Evolutionary conservation across 1,140 invertebrate species (phyloP).

Genomic region (Bombus pascuorum): DNA sequence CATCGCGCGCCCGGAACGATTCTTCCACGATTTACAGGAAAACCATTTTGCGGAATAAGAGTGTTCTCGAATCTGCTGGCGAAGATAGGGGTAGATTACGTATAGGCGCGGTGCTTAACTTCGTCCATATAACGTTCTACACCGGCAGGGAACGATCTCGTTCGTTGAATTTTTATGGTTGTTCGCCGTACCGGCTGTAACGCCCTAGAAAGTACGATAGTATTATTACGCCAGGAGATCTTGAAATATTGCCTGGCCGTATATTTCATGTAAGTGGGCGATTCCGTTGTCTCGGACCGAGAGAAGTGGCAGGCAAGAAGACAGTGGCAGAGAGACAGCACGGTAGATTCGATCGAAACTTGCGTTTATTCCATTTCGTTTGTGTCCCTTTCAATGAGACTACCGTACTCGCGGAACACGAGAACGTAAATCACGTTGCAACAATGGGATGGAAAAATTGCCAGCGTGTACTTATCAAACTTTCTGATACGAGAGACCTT

Average conservation of each 20-base stretch:
- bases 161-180: constrained; percentile 71
- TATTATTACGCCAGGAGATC: constrained; percentile 65
- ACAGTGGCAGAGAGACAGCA: background rate
- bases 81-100: constrained; percentile 59
- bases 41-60: constrained; percentile 46
- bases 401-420: background rate
- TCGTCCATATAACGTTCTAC: constrained; percentile 52
- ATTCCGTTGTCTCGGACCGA: constrained; percentile 55
- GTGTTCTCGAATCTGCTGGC: constrained; percentile 51
- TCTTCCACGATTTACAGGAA: constrained; percentile 36
- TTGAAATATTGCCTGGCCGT: constrained; percentile 68
- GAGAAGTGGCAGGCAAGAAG: background rate
- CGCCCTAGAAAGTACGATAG: constrained; percentile 57
- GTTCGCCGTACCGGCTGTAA: constrained; percentile 64
- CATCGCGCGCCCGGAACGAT: background rate
- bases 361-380: constrained; percentile 33
- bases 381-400: background rate
- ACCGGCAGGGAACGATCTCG: constrained; percentile 51
- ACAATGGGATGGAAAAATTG: constrained; percentile 5
- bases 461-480: constrained; percentile 9
- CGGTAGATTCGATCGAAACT: constrained; percentile 46
- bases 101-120: constrained; percentile 58
- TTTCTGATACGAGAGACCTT: too few relatives aligned
- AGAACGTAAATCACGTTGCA: constrained; percentile 1
- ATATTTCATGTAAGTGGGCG: constrained; percentile 65